Base-by-base conservation (phyloP, 1,140 invertebrate genomes). In the Atta colombica region DNA sequence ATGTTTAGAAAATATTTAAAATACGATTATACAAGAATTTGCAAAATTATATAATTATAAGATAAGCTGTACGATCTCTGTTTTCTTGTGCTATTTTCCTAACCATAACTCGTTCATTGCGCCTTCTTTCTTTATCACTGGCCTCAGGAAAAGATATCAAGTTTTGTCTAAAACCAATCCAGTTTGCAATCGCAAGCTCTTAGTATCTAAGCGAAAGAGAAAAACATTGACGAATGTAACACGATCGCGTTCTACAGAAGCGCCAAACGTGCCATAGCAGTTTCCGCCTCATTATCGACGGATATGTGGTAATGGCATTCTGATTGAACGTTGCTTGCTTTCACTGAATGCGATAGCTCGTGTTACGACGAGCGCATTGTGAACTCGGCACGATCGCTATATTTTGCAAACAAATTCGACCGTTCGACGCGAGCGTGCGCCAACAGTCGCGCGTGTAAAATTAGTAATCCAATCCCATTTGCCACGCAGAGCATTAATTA, bases 341-440 rank as follows among this genome's bases (percentile, higher is more conserved):
- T 80, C 53, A 86, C 61, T 78, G 74, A 80, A 86, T 10, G n/a
- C 74, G 39, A 80, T 78, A 60, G 66, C 77, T 87, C 77, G 66
- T 82, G 77, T 87, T 87, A 82, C 85, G 53, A 35, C 66, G 51
- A 7, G 5, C 12, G 58, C 80, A 61, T 53, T 39, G 77, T 66
- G 21, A 85, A 53, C 82, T 78, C 82, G 74, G 82, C 82, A 66
- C 63, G 49, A 25, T 85, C 65, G 74, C 55, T 63, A 75, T 87
- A 87, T 84, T 87, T 87, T 87, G 60, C 55, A 87, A 87, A 87
- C 86, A 84, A 87, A 87, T 82, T 87, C 80, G 31, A 35, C 31
- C 31, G 31, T 35, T 35, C 31, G 80, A 87, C 69, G 51, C 77
- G 77, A 49, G 85, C 66, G 61, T 53, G 72, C 61, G 45, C 49